These are phyloP conservation scores for Papilio polyxenes DNA, from an alignment of 1,140 invertebrate genomes.

Conservation along the genomic window DNA sequence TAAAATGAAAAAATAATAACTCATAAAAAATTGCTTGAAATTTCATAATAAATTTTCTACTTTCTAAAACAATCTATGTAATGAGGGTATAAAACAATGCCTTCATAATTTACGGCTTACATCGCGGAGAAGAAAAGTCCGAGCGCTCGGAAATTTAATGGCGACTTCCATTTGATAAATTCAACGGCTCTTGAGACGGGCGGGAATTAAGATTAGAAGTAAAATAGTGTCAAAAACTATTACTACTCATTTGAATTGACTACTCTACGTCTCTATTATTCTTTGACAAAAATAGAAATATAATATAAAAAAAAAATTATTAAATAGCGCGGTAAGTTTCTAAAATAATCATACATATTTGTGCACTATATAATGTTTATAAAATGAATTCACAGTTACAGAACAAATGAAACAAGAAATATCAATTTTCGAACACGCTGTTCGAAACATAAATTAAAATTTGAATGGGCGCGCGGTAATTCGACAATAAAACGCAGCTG, in stretches of 20 bases:
- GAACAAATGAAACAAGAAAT: conserved; percentile 44
- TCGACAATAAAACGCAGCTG: conserved; percentile 80
- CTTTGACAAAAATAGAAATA: not conserved
- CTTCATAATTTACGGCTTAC: conserved; percentile 63
- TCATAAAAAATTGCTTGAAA: not conserved
- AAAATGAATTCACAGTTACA: conserved; percentile 2
- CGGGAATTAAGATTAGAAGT: conserved; percentile 59
- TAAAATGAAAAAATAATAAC: not conserved
- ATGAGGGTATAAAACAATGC: conserved; percentile 73
- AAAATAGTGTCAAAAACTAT: conserved; percentile 22
- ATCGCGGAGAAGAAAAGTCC: conserved; percentile 50
- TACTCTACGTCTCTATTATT: not conserved
- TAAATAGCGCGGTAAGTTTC: not conserved
- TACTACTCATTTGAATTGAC: not conserved
- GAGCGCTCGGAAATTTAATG: conserved; percentile 56
- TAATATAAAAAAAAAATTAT: not conserved
- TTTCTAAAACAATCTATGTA: conserved; percentile 68
- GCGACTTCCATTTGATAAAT: conserved; percentile 60
- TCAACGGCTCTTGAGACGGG: conserved; percentile 55
- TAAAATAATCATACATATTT: not conserved
- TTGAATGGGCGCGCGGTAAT: conserved; percentile 72
- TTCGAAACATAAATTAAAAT: conserved; percentile 78
- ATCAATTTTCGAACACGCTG: conserved; percentile 57
- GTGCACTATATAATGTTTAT: conserved; percentile 15
- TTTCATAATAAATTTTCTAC: conserved; percentile 50